Evolutionary conservation across 2,797 vertebrate genomes (phyloP), one percentile per base, ranked within the genome.

Genomic region (Crenuchus spilurus): DNA sequence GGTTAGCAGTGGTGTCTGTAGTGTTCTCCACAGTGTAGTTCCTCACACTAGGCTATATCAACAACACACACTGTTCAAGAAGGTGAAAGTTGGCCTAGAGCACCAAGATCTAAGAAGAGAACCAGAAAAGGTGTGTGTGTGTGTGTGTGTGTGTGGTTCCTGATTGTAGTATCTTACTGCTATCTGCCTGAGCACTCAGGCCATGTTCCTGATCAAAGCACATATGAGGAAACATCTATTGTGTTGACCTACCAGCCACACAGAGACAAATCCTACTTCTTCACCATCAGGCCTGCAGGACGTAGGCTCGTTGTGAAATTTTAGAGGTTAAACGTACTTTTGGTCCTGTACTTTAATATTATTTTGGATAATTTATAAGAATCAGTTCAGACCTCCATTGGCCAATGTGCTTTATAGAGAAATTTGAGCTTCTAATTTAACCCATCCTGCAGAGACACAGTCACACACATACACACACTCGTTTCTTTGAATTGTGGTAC

Each of bases 221-320:
- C 90, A 89, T 18, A 94, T 95, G 94, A 92, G 95, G 92, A 95
- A 92, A 88, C 92, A 87, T 93, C 92, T 61, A 87, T 95, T 90
- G 94, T 94, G 95, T 75, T 94, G 62, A 87, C 92, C 30, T 95
- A 94, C 84, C 94, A 96, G 81, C 87, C 92, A 3, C 94, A 94
- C 20, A 67, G 63, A 0, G 91, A 87, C 79, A 94, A 93, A 72
- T 88, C 92, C 74, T 96, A 95, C 88, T 95, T 95, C 80, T 95
- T 96, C 86, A 94, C 94, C 65, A 95, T 96, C 87, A 95, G 89
- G 66, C 94, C 86, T 88, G 22, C 86, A 92, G 69, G 93, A 94
- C 84, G 86, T 95, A 90, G 93, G 95, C 88, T 95, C 95, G 80
- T 85, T 96, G 71, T n/a, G n/a, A n/a, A n/a, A n/a, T n/a, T n/a